Conservation (phyloP, 2,113 vertebrate species). For the Callospermophilus lateralis region DNA sequence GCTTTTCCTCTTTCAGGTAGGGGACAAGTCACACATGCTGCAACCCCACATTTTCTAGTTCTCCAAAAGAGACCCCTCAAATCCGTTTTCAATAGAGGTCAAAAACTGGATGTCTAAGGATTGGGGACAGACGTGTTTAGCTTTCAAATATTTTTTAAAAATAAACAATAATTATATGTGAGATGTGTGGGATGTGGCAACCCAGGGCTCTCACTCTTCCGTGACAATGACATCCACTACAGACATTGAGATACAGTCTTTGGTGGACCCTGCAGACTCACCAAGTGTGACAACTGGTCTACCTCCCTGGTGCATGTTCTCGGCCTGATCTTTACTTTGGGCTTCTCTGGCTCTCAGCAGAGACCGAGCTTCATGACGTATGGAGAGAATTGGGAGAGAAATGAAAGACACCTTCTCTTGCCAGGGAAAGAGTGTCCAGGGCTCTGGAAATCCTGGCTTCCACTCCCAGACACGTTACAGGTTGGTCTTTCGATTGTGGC, state of each 20-base stretch:
- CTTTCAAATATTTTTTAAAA: neutral
- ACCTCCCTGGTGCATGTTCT: neutral
- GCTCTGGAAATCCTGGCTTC: neutral
- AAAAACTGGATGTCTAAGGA: neutral
- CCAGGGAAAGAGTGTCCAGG: neutral
- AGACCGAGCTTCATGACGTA: neutral
- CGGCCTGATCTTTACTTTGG: neutral
- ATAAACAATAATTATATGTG: neutral
- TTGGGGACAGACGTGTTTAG: neutral
- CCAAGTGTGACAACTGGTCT: neutral
- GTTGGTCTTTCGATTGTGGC: neutral
- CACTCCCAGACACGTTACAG: neutral
- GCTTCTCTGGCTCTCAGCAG: neutral
- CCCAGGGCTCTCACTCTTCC: accelerated
- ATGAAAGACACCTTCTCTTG: neutral
- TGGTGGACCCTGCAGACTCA: accelerated
- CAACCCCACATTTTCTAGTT: neutral
- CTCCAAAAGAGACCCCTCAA: neutral
- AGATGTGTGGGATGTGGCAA: neutral
- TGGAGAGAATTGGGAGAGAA: neutral
- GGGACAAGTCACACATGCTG: too few species aligned
- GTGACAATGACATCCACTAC: too few species aligned
- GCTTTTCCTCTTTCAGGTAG: neutral
- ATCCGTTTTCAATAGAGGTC: neutral
- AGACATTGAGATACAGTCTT: accelerated